phyloP scores from a whole-genome alignment of 2,113 vertebrate species.

The Clarias gariepinus region DNA sequence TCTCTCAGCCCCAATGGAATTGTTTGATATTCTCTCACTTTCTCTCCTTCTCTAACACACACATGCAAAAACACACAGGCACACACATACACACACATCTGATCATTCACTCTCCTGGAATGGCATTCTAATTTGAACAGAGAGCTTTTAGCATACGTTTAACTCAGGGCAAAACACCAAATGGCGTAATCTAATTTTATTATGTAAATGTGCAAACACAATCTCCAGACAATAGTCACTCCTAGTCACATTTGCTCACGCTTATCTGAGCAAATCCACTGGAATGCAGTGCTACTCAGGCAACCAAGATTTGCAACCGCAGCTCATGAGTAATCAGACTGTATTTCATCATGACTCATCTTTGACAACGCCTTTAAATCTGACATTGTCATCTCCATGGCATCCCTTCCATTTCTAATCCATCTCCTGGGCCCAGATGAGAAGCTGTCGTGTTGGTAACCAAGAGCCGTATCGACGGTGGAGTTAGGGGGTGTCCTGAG shows the following conservation, averaged over 20 bases:
- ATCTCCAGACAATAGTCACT: slow-evolving; percentile 33
- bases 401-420: slow-evolving; percentile 9
- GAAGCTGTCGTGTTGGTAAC: neutral
- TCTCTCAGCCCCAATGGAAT: neutral
- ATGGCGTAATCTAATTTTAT: slow-evolving; percentile 33
- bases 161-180: slow-evolving; percentile 34
- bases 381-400: neutral
- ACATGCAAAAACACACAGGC: neutral
- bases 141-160: slow-evolving; percentile 33
- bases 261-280: slow-evolving; percentile 18
- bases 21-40: neutral
- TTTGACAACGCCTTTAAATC: neutral
- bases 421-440: neutral
- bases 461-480: neutral
- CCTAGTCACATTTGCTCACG: slow-evolving; percentile 8
- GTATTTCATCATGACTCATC: slow-evolving; percentile 15
- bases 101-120: slow-evolving; percentile 9
- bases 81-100: neutral
- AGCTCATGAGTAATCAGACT: slow-evolving; percentile 6
- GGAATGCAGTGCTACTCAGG: neutral
- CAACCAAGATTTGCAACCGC: neutral
- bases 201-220: slow-evolving; percentile 25
- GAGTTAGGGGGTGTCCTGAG: neutral
- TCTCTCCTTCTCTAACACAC: neutral
- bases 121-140: slow-evolving; percentile 23